phyloP scores from a whole-genome alignment of 2,797 vertebrate genomes.

The Emydoidea blandingii region DNA sequence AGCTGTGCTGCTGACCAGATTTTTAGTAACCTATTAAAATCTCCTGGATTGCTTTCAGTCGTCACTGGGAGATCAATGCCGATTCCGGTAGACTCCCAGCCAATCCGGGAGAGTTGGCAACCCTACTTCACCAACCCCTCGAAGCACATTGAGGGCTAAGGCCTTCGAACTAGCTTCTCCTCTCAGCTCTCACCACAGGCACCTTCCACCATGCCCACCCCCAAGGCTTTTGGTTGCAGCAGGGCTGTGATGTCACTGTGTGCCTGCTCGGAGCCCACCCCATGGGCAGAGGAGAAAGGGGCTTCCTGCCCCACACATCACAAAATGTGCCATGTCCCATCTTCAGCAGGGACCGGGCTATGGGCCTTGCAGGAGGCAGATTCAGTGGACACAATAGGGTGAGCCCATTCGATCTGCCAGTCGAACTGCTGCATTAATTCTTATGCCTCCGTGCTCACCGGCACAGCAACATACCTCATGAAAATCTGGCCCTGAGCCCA shows the following conservation, averaged over 20 bases:
- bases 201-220: too few relatives aligned
- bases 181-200: too few relatives aligned
- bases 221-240: background rate
- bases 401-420: background rate
- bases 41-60: too few relatives aligned
- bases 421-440: background rate
- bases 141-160: too few relatives aligned
- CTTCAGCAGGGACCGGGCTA: background rate
- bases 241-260: background rate
- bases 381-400: background rate
- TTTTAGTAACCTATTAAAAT: too few relatives aligned
- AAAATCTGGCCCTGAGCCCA: background rate
- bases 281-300: background rate
- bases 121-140: too few relatives aligned
- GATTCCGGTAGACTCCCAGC: too few relatives aligned
- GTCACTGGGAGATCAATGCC: too few relatives aligned
- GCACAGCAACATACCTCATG: background rate
- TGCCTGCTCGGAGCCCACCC: background rate
- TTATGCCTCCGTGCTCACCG: background rate
- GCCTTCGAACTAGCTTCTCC: too few relatives aligned
- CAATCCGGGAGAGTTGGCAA: too few relatives aligned
- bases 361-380: background rate
- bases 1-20: too few relatives aligned
- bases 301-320: background rate
- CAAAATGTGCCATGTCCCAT: background rate